Evolutionary conservation across 2,888 invertebrate species (phyloP).

Genomic region (Blomia tropicalis): DNA sequence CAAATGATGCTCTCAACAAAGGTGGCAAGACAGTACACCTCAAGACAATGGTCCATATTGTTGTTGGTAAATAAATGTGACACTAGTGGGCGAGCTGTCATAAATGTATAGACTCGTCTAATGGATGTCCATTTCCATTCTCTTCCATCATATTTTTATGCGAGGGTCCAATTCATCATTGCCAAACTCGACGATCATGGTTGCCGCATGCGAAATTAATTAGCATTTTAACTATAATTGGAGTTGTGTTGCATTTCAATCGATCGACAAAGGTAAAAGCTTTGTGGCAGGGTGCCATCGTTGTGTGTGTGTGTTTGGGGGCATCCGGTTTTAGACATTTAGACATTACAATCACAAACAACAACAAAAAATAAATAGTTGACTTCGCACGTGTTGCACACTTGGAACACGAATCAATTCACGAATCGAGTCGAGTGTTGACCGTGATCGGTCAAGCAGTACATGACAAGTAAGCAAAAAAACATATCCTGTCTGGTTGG

Average conservation of each 20-base stretch:
- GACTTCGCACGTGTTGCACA: background rate
- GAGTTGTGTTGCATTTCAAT: background rate
- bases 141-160: too few species aligned
- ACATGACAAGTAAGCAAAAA: conserved; percentile 9
- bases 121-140: background rate
- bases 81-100: background rate
- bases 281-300: background rate
- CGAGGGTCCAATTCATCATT: too few species aligned
- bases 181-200: too few species aligned
- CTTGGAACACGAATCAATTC: background rate
- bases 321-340: background rate
- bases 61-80: too few species aligned
- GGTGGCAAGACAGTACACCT: conserved; percentile 14
- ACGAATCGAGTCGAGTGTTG: background rate
- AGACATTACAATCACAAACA: too few species aligned
- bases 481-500: conserved; percentile 12
- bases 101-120: background rate
- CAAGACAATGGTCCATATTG: background rate
- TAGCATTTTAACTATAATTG: background rate
- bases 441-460: background rate
- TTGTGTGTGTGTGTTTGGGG: background rate
- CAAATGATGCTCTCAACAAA: too few species aligned
- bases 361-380: background rate
- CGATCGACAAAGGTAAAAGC: background rate
- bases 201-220: background rate